Conservation (phyloP, 2,113 vertebrate genomes). For the Ailurus styani region DNA sequence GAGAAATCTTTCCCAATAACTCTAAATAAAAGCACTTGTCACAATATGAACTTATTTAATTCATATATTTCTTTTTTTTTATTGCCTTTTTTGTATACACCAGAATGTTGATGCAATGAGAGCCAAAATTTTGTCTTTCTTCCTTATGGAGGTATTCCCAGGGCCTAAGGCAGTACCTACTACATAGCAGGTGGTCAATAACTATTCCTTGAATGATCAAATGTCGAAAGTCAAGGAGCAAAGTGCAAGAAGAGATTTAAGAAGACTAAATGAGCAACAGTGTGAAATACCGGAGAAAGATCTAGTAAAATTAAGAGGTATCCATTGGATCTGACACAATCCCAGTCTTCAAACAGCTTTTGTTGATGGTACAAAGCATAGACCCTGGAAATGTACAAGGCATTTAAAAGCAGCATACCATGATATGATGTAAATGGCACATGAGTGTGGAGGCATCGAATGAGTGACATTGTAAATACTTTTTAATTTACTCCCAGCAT, state of each 20-base stretch:
- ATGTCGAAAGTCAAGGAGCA: neutral
- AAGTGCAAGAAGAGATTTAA: neutral
- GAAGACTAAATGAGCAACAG: neutral
- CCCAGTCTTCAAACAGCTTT: neutral
- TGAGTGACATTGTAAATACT: conserved; percentile 36
- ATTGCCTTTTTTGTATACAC: neutral
- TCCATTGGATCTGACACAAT: neutral
- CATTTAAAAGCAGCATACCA: neutral
- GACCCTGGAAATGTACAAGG: neutral
- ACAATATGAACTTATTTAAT: neutral
- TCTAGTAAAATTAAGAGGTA: neutral
- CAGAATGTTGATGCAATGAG: neutral
- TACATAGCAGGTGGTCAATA: neutral
- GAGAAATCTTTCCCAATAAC: neutral
- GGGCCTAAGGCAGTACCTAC: neutral
- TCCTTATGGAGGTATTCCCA: neutral
- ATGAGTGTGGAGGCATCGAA: neutral
- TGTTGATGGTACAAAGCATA: neutral
- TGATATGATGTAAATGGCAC: neutral
- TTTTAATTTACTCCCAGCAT: conserved; percentile 27
- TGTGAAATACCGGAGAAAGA: neutral
- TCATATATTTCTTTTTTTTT: neutral
- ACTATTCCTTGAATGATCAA: neutral
- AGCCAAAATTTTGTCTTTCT: neutral
- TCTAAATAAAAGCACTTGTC: neutral